Base-by-base conservation (phyloP, 2,888 invertebrate genomes). In the Stenolophus ochropezus region DNA sequence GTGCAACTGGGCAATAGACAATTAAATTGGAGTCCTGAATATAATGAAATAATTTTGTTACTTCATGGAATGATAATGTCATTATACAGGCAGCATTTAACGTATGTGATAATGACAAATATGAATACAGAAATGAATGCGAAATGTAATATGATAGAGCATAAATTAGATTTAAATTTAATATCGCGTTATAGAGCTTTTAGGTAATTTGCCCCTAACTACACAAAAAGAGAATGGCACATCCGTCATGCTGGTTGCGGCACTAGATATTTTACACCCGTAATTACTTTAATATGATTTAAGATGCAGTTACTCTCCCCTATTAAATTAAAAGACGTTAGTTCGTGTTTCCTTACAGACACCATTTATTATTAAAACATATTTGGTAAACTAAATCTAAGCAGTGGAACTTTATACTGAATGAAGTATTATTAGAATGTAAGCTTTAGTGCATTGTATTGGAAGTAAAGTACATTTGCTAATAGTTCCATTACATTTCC, bases 401-500 rank as follows among this genome's bases (percentile, higher is more conserved):
- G 5, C 33, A 8, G 33, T 33, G 8, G 4, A 53, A 20, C 20
- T 20, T 8, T 53, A 53, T 20, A 18, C 20, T 14, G 0, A 18
- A 0, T 20, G 4, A 20, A 6, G 16, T 5, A 53, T 20, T 14
- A 53, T 53, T 53, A 6, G 1, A 20, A 53, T 16, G 23, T 23
- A 1, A 49, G 49, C 49, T 14, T 49, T 1, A 49, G 16, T 11
- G 6, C 2, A 23, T 58, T 33, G 65, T 18, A 33, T 65, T 65
- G 5, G 27, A 65, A 23, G 14, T 33, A 65, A 33, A 33, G 33
- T 8, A 65, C 16, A 65, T 65, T 65, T 65, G 65, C 23, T 65
- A 65, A 65, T 65, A 65, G 65, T 65, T 65, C 33, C 65, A 65
- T 65, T 33, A 33, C 65, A 16, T 65, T 2, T 65, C 65, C 33